These are phyloP conservation scores for Theristicus caerulescens DNA, from an alignment of 2,113 vertebrate species.

Conservation along the genomic window DNA sequence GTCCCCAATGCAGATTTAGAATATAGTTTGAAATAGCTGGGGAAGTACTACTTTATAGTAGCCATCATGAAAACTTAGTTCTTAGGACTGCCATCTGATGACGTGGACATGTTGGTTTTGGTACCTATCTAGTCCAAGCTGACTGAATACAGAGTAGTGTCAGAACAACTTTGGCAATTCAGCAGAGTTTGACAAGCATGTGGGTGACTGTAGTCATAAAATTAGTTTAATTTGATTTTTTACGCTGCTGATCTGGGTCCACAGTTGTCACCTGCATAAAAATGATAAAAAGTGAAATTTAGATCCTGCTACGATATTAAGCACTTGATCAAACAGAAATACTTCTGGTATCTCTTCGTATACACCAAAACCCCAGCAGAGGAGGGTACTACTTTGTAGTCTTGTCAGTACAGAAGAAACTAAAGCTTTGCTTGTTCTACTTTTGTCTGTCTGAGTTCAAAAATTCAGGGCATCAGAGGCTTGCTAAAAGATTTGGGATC, in stretches of 20 bases:
- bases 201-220: background rate
- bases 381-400: background rate
- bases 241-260: background rate
- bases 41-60: background rate
- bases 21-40: background rate
- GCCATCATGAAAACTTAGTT: background rate
- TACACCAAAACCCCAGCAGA: background rate
- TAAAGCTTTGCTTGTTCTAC: background rate
- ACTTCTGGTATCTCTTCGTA: background rate
- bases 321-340: background rate
- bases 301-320: background rate
- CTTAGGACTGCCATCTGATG: background rate
- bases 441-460: background rate
- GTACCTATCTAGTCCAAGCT: background rate
- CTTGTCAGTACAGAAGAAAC: background rate
- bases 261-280: background rate
- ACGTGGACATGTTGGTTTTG: rapidly evolving
- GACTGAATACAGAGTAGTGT: background rate
- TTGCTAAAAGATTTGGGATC: background rate
- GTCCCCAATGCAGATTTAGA: background rate
- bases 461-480: background rate
- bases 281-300: background rate
- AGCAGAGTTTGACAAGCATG: background rate
- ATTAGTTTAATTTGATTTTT: background rate
- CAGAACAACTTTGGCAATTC: background rate